Base-by-base conservation (phyloP, 2,888 invertebrate species). In the Drosophila pegasa region DNA sequence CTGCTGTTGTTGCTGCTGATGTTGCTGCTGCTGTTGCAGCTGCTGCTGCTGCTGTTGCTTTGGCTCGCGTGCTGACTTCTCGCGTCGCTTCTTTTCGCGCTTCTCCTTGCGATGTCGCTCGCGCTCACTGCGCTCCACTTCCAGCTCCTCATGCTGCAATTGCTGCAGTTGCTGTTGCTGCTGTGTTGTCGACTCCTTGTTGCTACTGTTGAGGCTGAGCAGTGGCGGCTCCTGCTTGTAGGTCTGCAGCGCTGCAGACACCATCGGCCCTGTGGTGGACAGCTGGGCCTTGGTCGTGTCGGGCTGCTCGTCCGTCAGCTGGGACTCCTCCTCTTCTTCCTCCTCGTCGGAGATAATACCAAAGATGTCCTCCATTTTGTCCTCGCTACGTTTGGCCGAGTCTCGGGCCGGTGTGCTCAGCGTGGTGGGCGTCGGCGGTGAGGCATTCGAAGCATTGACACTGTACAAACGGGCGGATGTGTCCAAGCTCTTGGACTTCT, bases 291-390 rank as follows among this genome's bases (percentile, higher is more conserved):
- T 88, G n/a, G 41, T 33, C 5, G 63, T 57, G 14, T 86, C 84
- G 0, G 52, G 40, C 22, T 64, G 80, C 27, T 87, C 88, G 25
- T 90, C 90, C 0, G 91, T 88, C 10, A 90, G 68, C 29, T 90
- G 91, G 1, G 90, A 87, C 33, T 92, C 92, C 37, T 92, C 91
- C 80, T 97, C 96, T 85, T 96, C 97, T 41, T 92, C 92, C 45
- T 92, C 92, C 80, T 97, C 96, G 86, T 96, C 97, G 1, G 97
- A 97, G 67, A 97, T 93, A 12, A 97, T 96, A 0, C 97, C 97
- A 92, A 97, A 97, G 69, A 97, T 97, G 80, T 96, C 97, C 91
- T 97, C 96, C 95, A 97, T 96, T 92, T 96, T 96, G 27, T 95
- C 96, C n/a, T 96, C 97, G 78, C 96, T 96, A 69, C 96, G 94